These are phyloP conservation scores for Drosophila bocqueti DNA, from an alignment of 1,140 invertebrate species.

Conservation along the genomic window DNA sequence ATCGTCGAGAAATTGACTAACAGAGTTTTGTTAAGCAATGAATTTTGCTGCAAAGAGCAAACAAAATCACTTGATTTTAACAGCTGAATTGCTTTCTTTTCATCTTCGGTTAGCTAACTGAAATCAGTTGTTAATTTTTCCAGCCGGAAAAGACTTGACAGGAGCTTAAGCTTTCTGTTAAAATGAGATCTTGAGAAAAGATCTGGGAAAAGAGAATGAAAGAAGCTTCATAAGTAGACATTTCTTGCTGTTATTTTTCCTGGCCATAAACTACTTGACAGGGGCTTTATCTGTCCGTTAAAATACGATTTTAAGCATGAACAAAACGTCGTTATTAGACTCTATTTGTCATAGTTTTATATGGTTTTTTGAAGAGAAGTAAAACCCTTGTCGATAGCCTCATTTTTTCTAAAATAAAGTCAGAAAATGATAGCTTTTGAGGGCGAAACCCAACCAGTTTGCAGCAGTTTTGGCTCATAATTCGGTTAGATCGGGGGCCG, in stretches of 20 bases:
- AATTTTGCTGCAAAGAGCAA: no score
- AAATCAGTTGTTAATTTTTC: no score
- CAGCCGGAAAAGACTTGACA: background rate
- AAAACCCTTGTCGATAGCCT: background rate
- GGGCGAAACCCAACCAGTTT: slow-evolving; percentile 11
- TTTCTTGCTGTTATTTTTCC: background rate
- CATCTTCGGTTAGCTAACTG: no score
- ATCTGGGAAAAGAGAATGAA: background rate
- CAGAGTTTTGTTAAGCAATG: no score
- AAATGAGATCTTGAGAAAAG: background rate
- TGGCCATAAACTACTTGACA: background rate
- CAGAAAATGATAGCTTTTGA: background rate
- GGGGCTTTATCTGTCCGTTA: background rate
- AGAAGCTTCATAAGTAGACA: no score
- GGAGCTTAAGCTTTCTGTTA: no score
- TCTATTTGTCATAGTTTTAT: background rate
- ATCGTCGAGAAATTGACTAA: no score
- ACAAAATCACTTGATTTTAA: no score
- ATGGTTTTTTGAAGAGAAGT: background rate
- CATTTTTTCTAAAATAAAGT: background rate
- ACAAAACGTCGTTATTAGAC: no score
- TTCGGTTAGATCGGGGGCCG: slow-evolving; percentile 26
- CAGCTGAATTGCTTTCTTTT: no score
- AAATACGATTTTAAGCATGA: background rate
- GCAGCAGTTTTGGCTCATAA: slow-evolving; percentile 35